Conservation (phyloP, 2,797 vertebrate genomes). For the Phataginus tetradactyla region DNA sequence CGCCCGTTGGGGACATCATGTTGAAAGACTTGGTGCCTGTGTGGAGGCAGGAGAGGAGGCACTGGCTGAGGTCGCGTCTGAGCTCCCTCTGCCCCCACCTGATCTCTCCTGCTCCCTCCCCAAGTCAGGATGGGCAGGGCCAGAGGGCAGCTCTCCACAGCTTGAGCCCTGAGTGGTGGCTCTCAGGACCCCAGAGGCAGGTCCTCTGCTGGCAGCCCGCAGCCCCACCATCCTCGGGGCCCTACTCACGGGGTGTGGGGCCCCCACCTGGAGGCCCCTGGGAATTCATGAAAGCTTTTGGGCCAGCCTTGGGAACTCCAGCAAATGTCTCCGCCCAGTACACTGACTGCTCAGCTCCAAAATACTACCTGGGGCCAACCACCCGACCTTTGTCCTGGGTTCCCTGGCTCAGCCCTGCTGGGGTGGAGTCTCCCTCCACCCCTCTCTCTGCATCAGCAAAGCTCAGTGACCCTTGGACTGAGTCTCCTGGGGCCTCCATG, state of each 20-base stretch:
- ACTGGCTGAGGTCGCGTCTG: not conserved
- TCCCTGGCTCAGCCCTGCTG: not conserved
- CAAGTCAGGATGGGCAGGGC: not conserved
- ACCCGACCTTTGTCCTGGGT: constrained; percentile 73
- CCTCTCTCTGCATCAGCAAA: constrained; percentile 62
- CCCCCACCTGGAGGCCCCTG: constrained; percentile 49
- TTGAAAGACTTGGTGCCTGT: constrained; percentile 99
- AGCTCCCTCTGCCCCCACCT: not conserved
- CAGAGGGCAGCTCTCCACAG: not conserved
- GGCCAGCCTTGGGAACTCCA: not conserved
- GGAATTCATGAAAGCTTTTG: constrained; percentile 63
- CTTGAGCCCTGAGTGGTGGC: not conserved
- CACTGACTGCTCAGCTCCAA: constrained; percentile 47
- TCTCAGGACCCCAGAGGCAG: not conserved
- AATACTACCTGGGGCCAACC: not conserved
- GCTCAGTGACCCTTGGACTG: constrained; percentile 76
- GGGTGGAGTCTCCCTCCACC: constrained; percentile 69
- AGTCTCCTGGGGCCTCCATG: not conserved
- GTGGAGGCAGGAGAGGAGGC: not conserved
- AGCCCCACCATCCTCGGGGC: not conserved
- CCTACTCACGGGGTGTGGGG: constrained; percentile 55
- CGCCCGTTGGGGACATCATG: constrained; percentile 99
- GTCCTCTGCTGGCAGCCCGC: not conserved
- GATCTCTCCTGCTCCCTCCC: not conserved
- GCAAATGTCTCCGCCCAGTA: not conserved